A percentile compares a stretch with the other conserved stretches of the same genome.
These are phyloP conservation scores for Poliocrania exsul DNA, from an alignment of 2,797 vertebrate species.

Conservation along the genomic window DNA sequence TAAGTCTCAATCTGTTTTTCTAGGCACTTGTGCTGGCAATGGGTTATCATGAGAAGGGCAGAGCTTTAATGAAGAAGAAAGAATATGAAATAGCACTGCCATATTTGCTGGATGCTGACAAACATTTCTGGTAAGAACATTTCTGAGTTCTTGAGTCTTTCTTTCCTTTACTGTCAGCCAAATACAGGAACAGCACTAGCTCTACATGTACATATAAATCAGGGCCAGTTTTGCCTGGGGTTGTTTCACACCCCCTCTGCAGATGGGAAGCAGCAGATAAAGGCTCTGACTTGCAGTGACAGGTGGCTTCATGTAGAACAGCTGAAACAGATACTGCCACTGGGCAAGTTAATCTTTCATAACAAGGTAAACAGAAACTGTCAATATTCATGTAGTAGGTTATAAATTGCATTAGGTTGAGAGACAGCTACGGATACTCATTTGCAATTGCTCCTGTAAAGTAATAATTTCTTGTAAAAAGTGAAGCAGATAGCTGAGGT, in stretches of 20 bases:
- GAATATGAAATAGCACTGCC: conserved; percentile 87
- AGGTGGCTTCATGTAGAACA: conserved; percentile 5
- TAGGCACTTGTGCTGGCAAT: conserved; percentile 95
- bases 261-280: background rate
- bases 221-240: background rate
- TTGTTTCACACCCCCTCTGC: background rate
- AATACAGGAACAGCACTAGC: background rate
- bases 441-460: background rate
- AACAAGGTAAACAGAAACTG: conserved; percentile 18
- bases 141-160: background rate
- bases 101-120: conserved; percentile 90
- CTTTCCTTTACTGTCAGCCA: background rate
- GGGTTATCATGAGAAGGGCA: conserved; percentile 95
- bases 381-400: background rate
- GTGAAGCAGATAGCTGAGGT: background rate
- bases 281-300: conserved; percentile 3
- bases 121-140: conserved; percentile 86
- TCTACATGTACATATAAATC: background rate
- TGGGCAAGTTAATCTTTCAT: background rate
- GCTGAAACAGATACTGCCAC: conserved; percentile 18
- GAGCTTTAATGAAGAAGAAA: conserved; percentile 92
- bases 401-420: background rate
- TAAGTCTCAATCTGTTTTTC: background rate
- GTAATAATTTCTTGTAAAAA: background rate
- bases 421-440: background rate